A percentile compares a stretch with the other conserved stretches of the same genome.
These are phyloP conservation scores for Blera fallax DNA, from an alignment of 2,888 invertebrate species.

Conservation along the genomic window DNA sequence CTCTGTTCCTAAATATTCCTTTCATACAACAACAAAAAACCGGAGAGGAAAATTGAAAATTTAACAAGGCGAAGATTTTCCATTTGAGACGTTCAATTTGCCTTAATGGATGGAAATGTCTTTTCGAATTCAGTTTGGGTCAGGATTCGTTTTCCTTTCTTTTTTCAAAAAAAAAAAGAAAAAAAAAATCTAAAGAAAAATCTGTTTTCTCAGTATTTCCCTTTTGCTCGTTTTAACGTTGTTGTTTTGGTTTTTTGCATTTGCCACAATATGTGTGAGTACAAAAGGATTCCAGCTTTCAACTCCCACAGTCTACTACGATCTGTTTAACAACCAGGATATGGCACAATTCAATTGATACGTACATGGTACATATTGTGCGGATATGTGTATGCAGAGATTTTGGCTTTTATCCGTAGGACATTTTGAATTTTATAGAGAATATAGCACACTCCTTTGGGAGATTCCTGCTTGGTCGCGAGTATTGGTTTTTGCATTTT, in stretches of 20 bases:
- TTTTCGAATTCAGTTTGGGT: conserved; percentile 72
- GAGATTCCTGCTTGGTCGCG: neutral
- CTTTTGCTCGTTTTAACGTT: conserved; percentile 42
- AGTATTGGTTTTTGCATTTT: conserved; percentile 3
- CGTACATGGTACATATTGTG: conserved; percentile 11
- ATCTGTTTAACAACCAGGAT: conserved; percentile 68
- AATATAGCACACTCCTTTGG: conserved; percentile 1
- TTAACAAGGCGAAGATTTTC: conserved; percentile 73
- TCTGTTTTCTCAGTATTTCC: conserved; percentile 55
- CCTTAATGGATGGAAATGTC: conserved; percentile 74
- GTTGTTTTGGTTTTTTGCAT: conserved; percentile 40
- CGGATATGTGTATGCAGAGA: conserved; percentile 24
- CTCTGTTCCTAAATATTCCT: conserved; percentile 1
- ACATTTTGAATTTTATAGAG: conserved; percentile 30
- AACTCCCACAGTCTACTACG: conserved; percentile 40
- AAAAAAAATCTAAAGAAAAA: conserved; percentile 42
- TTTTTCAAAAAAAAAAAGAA: neutral
- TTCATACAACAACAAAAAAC: conserved; percentile 19
- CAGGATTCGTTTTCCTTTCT: conserved; percentile 59
- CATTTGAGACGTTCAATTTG: conserved; percentile 74
- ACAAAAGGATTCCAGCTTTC: conserved; percentile 65
- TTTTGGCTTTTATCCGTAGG: conserved; percentile 47
- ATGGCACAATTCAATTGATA: conserved; percentile 69
- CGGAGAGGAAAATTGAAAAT: conserved; percentile 71
- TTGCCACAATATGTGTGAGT: conserved; percentile 56